Evolutionary conservation across 2,113 vertebrate species (phyloP).

Genomic region (Astur gentilis): DNA sequence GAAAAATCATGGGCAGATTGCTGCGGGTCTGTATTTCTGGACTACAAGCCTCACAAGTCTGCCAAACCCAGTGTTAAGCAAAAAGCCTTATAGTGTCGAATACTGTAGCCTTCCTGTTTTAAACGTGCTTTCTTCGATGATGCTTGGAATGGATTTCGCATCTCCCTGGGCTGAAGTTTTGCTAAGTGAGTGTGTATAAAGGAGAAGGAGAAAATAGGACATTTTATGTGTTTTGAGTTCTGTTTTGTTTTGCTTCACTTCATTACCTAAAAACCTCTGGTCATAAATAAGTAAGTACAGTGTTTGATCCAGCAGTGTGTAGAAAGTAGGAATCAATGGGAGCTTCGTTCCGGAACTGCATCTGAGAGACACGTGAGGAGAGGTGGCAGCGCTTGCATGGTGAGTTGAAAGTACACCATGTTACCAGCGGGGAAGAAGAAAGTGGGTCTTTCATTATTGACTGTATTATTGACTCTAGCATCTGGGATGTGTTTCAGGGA

Average conservation of each 20-base stretch:
- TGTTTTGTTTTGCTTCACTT: background rate
- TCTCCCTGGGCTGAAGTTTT: background rate
- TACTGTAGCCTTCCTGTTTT: background rate
- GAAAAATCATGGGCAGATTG: background rate
- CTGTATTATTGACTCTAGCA: background rate
- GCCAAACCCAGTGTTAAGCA: background rate
- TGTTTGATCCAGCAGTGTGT: background rate
- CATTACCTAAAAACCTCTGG: background rate
- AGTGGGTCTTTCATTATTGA: background rate
- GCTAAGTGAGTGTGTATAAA: background rate
- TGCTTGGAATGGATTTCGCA: background rate
- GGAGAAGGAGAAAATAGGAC: background rate
- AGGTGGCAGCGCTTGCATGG: background rate
- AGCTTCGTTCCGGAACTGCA: background rate
- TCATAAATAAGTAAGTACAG: background rate
- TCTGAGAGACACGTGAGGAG: background rate
- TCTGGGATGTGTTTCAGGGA: background rate
- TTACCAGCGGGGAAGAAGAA: background rate
- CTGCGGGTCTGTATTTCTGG: background rate
- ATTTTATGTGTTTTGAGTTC: background rate
- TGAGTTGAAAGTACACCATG: rapidly evolving
- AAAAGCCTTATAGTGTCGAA: background rate
- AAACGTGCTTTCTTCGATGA: background rate
- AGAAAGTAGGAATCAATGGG: background rate
- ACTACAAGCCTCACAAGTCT: background rate